phyloP scores from a whole-genome alignment of 2,797 vertebrate species.

The Gymnodraco acuticeps region DNA sequence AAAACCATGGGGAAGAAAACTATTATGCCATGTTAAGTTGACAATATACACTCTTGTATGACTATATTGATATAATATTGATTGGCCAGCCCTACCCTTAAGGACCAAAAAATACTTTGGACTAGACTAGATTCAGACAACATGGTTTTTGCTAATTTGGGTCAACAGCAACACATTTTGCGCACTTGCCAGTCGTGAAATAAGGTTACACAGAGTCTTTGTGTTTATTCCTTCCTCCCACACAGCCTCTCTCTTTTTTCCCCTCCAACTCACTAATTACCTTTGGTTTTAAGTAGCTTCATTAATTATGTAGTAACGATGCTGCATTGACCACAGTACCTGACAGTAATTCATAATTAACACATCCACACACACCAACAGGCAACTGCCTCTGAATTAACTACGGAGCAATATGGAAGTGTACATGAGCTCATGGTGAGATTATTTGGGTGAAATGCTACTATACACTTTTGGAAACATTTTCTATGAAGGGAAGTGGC shows the following conservation, averaged over 20 bases:
- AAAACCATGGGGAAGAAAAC: too few relatives aligned
- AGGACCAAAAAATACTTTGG: background rate
- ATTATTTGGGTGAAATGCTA: constrained; percentile 28
- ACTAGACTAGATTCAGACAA: background rate
- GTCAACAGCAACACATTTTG: background rate
- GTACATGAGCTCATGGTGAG: background rate
- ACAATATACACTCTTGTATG: too few relatives aligned
- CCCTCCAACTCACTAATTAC: constrained; percentile 49
- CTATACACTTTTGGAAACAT: constrained; percentile 21
- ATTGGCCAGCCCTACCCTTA: too few relatives aligned
- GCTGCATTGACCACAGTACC: constrained; percentile 49
- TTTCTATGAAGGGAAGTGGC: background rate
- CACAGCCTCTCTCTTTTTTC: constrained; percentile 3
- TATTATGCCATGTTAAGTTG: too few relatives aligned
- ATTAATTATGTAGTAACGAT: constrained; percentile 54
- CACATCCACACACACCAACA: constrained; percentile 21
- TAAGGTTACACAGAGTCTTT: constrained; percentile 12
- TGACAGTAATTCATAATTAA: constrained; percentile 65
- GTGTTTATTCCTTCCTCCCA: constrained; percentile 10
- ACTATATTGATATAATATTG: too few relatives aligned
- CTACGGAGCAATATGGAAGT: constrained; percentile 1
- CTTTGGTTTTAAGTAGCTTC: constrained; percentile 54
- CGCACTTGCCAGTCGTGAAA: background rate
- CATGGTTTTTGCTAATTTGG: constrained; percentile 1
- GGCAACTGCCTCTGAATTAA: constrained; percentile 34